phyloP scores from a whole-genome alignment of 2,797 vertebrate species.

The Sebastes itinus region DNA sequence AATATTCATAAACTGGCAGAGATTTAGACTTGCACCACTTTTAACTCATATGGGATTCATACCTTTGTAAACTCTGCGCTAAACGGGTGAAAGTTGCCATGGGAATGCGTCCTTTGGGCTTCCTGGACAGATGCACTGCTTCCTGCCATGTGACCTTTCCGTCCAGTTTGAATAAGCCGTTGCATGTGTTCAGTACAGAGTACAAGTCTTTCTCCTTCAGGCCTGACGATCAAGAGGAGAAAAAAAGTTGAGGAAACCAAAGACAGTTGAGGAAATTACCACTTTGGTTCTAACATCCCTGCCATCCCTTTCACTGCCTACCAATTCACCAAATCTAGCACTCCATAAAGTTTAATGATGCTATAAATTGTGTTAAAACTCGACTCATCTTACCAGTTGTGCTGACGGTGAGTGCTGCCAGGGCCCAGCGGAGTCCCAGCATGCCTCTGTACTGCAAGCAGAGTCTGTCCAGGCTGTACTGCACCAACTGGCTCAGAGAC shows the following conservation, averaged over 20 bases:
- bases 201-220: constrained; percentile 86
- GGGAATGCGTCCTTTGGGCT: constrained; percentile 73
- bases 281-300: not conserved
- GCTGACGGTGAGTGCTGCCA: constrained; percentile 83
- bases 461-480: constrained; percentile 81
- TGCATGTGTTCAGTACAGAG: constrained; percentile 81
- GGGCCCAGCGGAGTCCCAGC: constrained; percentile 75
- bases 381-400: constrained; percentile 69
- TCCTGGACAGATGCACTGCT: constrained; percentile 69
- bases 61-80: constrained; percentile 80
- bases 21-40: not conserved
- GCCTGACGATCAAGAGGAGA: constrained; percentile 69
- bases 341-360: not conserved
- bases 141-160: constrained; percentile 74
- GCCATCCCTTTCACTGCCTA: not conserved
- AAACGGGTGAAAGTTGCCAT: constrained; percentile 85
- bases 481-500: constrained; percentile 83
- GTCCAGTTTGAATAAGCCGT: constrained; percentile 55
- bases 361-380: not conserved
- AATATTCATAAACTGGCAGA: not conserved
- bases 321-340: not conserved
- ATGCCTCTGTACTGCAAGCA: constrained; percentile 78
- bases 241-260: not conserved
- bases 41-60: not conserved
- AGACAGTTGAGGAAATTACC: not conserved